Base-by-base conservation (phyloP, 1,140 invertebrate species). In the Steinernema feltiae region DNA sequence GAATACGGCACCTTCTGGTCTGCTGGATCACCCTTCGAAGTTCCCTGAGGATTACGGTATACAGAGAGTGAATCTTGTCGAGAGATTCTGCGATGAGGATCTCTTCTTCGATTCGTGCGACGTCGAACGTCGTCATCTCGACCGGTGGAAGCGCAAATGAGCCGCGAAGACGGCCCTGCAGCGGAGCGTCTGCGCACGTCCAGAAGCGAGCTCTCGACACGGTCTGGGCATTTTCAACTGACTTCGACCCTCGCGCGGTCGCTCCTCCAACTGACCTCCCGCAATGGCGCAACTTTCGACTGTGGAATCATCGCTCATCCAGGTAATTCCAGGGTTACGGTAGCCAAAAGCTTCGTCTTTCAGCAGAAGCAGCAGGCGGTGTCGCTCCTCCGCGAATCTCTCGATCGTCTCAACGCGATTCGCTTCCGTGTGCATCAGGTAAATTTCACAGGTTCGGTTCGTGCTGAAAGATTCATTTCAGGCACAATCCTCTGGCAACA, bases 401-500 rank as follows among this genome's bases (percentile, higher is more conserved):
- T 63, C 24, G 53, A 63, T 17, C 53, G 53, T 27, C 53, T 63
- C 53, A 63, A 63, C 24, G 53, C 24, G 15, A 63, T 63, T 27
- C 53, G 53, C 53, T 63, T 63, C 24, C 53, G 53, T 27, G 53
- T 63, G 15, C 53, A 63, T 21, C 53, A 63, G 53, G 53, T 63
- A 27, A 41, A 7, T n/a, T n/a, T 7, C 41, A 7, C 7, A 46
- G 41, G 7, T 46, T 46, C 41, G 41, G 41, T 46, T 46, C 41
- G 7, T n/a, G 7, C 41, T 46, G n/a, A 46, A 12, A n/a, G n/a
- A n/a, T n/a, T n/a, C n/a, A n/a, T n/a, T n/a, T n/a, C n/a, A n/a
- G n/a, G n/a, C n/a, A n/a, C n/a, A n/a, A n/a, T n/a, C n/a, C n/a
- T n/a, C n/a, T n/a, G n/a, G n/a, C n/a, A n/a, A n/a, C n/a, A n/a